Evolutionary conservation across 2,888 invertebrate genomes (phyloP), one percentile per base, ranked within the genome.

Genomic region (Sinelater perroti): DNA sequence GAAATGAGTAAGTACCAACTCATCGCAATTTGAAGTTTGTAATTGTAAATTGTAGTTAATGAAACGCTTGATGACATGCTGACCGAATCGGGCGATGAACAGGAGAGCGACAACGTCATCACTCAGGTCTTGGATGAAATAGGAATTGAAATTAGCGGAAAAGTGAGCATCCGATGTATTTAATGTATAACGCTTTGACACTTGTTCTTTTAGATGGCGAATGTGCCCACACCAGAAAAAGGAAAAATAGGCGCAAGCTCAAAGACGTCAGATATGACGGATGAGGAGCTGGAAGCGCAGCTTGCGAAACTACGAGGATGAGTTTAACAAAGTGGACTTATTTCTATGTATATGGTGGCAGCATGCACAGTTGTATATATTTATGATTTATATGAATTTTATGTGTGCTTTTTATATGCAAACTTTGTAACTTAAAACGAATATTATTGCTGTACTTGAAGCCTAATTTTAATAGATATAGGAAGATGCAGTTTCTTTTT

Each of bases 61-160:
- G 95, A 96, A 56, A 90, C 93, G 0, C 79, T 96, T 64, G 95
- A 95, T 78, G 93, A 94, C 70, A 92, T 96, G 70, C 81, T 96
- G 69, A 86, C 85, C 28, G 95, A 93, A 69, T 93, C 93, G 6
- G 95, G 89, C 0, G 96, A 96, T 77, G 95, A 96, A 75, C 89
- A 90, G 65, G 95, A 95, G 77, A 85, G 89, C 69, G 92, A 95
- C 72, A 88, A 88, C 63, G 87, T 97, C 78, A 90, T 96, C n/a
- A 87, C 84, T 71, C 86, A 93, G 79, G 94, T 96, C 30, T 83
- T 96, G n/a, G 96, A 96, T 80, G 96, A 97, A 80, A 96, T 97
- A 70, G 96, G 96, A 62, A 96, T 97, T 77, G 96, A 97, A 79
- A 88, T 95, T 62, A 90, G 91, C 64, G 93, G 92, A 70, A 92